Percentiles rank a stretch among this genome's conserved stretches.
These are phyloP conservation scores for Leptoteleia sp. DNA, from an alignment of 1,140 invertebrate genomes.

Conservation along the genomic window DNA sequence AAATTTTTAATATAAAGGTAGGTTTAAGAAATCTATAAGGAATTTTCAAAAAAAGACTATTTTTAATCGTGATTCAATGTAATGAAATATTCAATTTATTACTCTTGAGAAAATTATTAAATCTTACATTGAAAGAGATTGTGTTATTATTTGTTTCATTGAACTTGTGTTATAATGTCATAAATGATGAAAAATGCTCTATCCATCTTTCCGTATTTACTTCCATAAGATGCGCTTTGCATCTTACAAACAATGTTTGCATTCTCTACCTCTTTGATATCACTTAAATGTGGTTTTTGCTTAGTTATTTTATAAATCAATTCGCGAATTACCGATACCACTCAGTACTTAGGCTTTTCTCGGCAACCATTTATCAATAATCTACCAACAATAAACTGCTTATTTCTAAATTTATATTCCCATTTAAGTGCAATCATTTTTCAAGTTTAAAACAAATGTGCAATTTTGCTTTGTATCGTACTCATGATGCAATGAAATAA, in stretches of 20 bases:
- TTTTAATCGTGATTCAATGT: no score
- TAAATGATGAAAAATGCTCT: no score
- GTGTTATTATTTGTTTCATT: no score
- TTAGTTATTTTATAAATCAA: slow-evolving; percentile 31
- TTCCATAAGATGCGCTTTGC: no score
- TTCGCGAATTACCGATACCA: slow-evolving; percentile 17
- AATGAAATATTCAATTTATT: no score
- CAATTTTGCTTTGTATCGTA: slow-evolving; percentile 23
- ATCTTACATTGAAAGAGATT: no score
- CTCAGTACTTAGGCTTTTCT: slow-evolving; percentile 38
- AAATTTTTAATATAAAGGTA: no score
- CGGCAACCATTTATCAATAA: slow-evolving; percentile 20
- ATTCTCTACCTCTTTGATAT: slow-evolving; percentile 43
- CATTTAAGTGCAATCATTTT: slow-evolving; percentile 34
- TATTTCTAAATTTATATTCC: slow-evolving; percentile 7
- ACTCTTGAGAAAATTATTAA: no score
- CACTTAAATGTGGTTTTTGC: slow-evolving; percentile 22
- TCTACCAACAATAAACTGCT: slow-evolving; percentile 14
- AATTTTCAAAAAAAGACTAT: no score
- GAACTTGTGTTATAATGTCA: no score
- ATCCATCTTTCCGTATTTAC: slow-evolving; percentile 17
- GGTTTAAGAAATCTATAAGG: no score
- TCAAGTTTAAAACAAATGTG: slow-evolving; percentile 21
- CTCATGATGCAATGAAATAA: slow-evolving; percentile 13
- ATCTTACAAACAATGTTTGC: slow-evolving; percentile 21